Conservation (phyloP, 2,888 invertebrate species). For the Oscheius onirici region DNA sequence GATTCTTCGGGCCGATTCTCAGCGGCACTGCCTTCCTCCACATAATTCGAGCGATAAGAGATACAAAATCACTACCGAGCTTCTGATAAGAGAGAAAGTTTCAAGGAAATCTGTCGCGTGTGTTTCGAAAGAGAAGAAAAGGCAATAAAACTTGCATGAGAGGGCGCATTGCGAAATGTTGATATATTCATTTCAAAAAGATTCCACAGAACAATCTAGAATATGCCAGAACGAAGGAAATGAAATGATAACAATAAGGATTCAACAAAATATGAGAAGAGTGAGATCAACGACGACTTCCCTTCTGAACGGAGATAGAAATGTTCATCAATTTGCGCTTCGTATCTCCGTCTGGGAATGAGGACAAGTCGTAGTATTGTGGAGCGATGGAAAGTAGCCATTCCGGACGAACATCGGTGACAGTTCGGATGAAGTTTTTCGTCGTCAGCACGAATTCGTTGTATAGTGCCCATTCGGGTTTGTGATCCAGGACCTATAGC, state of each 20-base stretch:
- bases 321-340: slow-evolving; percentile 88
- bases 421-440: slow-evolving; percentile 98
- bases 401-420: slow-evolving; percentile 92
- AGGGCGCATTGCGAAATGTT: no score
- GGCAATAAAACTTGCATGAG: no score
- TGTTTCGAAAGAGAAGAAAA: no score
- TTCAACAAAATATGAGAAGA: not conserved
- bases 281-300: slow-evolving; percentile 17
- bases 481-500: slow-evolving; percentile 85
- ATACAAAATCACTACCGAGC: not conserved
- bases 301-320: slow-evolving; percentile 25
- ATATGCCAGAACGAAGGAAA: not conserved
- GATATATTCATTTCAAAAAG: not conserved
- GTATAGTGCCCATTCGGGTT: slow-evolving; percentile 99
- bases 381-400: slow-evolving; percentile 91
- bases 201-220: not conserved
- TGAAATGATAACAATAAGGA: not conserved
- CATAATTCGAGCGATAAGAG: not conserved
- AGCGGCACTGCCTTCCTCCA: slow-evolving; percentile 1
- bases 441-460: slow-evolving; percentile 99
- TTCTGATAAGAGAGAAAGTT: no score
- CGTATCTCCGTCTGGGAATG: slow-evolving; percentile 97
- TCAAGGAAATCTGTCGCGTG: no score
- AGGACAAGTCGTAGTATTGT: slow-evolving; percentile 96
- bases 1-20: not conserved